Conservation (phyloP, 2,797 vertebrate genomes). For the Dromococcyx pavoninus region DNA sequence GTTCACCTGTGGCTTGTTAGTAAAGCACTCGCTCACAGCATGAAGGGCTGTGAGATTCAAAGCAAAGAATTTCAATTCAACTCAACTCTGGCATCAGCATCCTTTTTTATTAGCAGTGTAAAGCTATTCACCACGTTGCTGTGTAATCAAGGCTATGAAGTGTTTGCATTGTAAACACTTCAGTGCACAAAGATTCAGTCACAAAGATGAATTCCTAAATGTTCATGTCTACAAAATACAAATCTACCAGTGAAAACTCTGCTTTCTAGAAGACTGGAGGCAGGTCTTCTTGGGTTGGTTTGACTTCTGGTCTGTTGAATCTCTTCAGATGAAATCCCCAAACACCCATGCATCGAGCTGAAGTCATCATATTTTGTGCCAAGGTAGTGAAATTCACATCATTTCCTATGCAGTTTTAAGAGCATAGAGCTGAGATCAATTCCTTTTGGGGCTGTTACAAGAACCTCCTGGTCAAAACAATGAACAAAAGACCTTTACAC, state of each 20-base stretch:
- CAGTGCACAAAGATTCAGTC: background rate
- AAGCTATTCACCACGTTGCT: constrained; percentile 12
- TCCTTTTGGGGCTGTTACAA: background rate
- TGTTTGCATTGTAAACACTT: constrained; percentile 26
- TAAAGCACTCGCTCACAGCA: background rate
- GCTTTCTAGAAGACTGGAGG: background rate
- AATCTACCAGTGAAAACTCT: background rate
- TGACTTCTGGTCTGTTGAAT: background rate
- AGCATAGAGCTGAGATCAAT: background rate
- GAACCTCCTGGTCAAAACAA: background rate
- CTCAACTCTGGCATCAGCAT: background rate
- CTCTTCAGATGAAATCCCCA: background rate
- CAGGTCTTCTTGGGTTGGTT: background rate
- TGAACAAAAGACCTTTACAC: background rate
- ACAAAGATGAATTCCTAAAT: background rate
- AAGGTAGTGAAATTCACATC: background rate
- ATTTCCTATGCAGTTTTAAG: background rate
- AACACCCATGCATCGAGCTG: background rate
- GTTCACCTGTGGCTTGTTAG: constrained; percentile 30
- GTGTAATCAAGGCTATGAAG: constrained; percentile 11
- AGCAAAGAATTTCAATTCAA: background rate
- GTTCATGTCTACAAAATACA: background rate
- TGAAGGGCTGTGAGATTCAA: background rate
- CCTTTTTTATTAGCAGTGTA: constrained; percentile 9
- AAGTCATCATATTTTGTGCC: background rate